Evolutionary conservation across 1,140 invertebrate genomes (phyloP).

Genomic region (Zaprionus gabonicus): DNA sequence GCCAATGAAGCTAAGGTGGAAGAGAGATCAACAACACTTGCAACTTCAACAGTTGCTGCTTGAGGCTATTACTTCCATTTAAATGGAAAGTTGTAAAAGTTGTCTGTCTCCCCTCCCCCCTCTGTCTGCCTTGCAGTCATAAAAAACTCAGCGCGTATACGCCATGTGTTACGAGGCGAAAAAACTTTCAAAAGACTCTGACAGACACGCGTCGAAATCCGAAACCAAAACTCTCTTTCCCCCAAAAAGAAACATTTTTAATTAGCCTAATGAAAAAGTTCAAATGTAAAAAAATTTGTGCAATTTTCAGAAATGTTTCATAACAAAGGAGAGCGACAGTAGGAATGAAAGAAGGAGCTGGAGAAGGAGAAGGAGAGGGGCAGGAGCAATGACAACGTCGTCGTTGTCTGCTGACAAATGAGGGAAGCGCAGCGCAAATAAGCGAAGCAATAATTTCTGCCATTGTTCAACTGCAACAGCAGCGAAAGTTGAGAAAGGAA

Average conservation of each 20-base stretch:
- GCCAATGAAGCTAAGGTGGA: neutral
- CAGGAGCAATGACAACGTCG: neutral
- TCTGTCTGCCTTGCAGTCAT: slow-evolving; percentile 55
- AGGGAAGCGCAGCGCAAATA: slow-evolving; percentile 72
- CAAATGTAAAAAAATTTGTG: slow-evolving; percentile 62
- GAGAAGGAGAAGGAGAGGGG: neutral
- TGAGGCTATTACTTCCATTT: slow-evolving; percentile 40
- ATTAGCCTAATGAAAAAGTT: slow-evolving; percentile 83
- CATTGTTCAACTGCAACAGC: slow-evolving; percentile 51
- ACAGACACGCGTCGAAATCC: slow-evolving; percentile 27
- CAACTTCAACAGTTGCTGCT: neutral
- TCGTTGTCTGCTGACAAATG: slow-evolving; percentile 58
- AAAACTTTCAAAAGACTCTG: slow-evolving; percentile 57
- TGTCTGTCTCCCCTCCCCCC: neutral
- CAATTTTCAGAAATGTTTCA: slow-evolving; percentile 39
- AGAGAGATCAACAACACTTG: neutral
- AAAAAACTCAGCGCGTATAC: slow-evolving; percentile 73
- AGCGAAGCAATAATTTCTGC: slow-evolving; percentile 74
- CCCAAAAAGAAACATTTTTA: slow-evolving; percentile 66
- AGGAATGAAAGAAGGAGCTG: neutral
- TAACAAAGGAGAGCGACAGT: slow-evolving; percentile 29
- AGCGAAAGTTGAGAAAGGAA: neutral
- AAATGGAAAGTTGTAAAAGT: slow-evolving; percentile 52
- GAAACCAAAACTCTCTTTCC: slow-evolving; percentile 19
- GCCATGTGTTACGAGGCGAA: slow-evolving; percentile 68